phyloP scores from a whole-genome alignment of 2,113 vertebrate species.

The Lagenorhynchus albirostris region DNA sequence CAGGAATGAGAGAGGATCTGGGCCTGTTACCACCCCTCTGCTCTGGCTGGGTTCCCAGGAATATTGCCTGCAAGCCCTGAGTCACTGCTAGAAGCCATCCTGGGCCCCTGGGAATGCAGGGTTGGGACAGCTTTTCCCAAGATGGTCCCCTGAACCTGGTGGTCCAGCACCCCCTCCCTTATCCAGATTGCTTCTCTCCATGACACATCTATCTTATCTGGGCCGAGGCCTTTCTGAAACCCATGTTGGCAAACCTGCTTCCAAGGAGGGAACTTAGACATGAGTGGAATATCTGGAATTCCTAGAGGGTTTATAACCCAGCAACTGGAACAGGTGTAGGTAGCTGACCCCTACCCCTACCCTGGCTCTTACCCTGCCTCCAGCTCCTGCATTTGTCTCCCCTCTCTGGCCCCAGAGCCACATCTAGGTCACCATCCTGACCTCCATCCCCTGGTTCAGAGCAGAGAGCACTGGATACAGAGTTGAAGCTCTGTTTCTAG shows the following conservation, averaged over 20 bases:
- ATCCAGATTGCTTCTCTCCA: background rate
- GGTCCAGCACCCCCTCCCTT: background rate
- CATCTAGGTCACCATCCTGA: background rate
- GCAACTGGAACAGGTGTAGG: conserved; percentile 10
- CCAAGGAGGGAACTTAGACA: background rate
- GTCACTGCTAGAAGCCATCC: background rate
- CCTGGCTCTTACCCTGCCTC: background rate
- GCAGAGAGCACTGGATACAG: background rate
- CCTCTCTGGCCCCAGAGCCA: background rate
- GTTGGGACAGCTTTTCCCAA: background rate
- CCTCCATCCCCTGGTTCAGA: background rate
- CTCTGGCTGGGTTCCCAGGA: background rate
- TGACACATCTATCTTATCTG: background rate
- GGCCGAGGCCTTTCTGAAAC: background rate
- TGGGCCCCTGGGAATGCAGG: background rate
- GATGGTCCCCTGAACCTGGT: background rate
- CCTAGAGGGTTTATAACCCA: background rate
- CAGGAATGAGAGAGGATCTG: background rate
- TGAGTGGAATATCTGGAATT: conserved; percentile 22
- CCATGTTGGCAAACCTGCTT: background rate
- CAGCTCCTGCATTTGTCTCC: background rate
- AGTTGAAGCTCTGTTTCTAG: background rate
- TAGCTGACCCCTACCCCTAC: background rate
- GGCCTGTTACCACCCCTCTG: background rate
- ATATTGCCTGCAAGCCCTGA: background rate